Base-by-base conservation (phyloP, 1,140 invertebrate species). In the Fopius arisanus region DNA sequence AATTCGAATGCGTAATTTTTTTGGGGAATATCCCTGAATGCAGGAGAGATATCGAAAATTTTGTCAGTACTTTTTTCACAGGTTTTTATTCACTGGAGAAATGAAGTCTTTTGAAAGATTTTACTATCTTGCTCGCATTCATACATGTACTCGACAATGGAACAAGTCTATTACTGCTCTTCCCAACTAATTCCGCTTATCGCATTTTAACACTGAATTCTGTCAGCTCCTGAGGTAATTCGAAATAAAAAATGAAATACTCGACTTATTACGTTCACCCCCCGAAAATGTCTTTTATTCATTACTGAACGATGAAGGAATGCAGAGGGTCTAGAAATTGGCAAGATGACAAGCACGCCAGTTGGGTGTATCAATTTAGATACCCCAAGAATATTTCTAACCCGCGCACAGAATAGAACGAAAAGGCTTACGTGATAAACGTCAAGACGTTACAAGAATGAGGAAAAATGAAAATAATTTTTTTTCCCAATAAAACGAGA, bases 341-440 rank as follows among this genome's bases (percentile, higher is more conserved):
- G 75, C 75, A 66, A 21, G 9, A 29, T 76, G 75, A 76, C 75
- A 76, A 73, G 63, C 68, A 70, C 72, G 51, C 68, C 31, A 51
- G 31, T 69, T 62, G 48, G 68, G 67, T 66, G 73, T 76, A 70
- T 76, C 72, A 76, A 76, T 73, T 76, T 73, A 73, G 72, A 73
- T 70, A 26, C 48, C 69, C 43, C 66, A 73, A 71, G 63, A 76
- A 73, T 76, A 76, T 73, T 73, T 70, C 51, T 19, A 73, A 76
- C 67, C 71, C 54, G 62, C 28, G 33, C 16, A 62, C 28, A 62
- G 23, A 62, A 73, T 65, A 48, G 43, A 48, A 48, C 43, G 10
- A 48, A 48, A 7, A 67, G 65, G 51, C 31, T 68, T 73, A 73
- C 63, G 62, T 71, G 72, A 73, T 73, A 68, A 73, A 67, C 66